phyloP scores from a whole-genome alignment of 2,113 vertebrate species.

The Malurus elegans region DNA sequence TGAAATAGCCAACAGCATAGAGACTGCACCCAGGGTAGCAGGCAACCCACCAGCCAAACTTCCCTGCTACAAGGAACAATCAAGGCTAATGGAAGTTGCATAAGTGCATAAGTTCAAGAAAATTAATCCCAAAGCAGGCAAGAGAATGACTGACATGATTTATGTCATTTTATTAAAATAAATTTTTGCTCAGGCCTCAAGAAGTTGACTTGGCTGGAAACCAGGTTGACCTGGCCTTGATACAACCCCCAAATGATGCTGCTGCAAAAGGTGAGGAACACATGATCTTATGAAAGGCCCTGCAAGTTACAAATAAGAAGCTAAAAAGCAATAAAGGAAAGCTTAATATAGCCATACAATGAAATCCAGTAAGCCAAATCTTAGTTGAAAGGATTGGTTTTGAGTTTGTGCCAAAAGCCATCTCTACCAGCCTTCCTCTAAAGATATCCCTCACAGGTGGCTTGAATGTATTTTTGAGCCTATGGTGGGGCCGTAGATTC shows the following conservation, averaged over 20 bases:
- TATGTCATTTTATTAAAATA: background rate
- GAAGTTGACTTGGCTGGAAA: background rate
- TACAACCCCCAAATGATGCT: background rate
- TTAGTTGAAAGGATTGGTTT: background rate
- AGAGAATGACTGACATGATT: background rate
- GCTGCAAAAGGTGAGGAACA: background rate
- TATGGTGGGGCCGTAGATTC: background rate
- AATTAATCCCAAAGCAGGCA: background rate
- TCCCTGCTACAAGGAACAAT: background rate
- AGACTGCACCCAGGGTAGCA: background rate
- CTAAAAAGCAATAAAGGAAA: background rate
- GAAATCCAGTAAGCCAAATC: background rate
- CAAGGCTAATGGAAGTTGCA: background rate
- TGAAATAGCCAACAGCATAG: background rate
- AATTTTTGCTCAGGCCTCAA: background rate
- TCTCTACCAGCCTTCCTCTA: background rate
- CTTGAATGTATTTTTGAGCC: slow-evolving; percentile 4
- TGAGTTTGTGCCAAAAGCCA: slow-evolving; percentile 1
- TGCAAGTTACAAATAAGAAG: background rate
- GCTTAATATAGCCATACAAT: background rate
- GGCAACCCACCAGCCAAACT: background rate
- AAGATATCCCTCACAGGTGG: slow-evolving; percentile 14
- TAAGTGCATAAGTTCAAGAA: background rate
- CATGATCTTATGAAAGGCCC: background rate
- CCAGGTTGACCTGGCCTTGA: background rate